Evolutionary conservation across 2,113 vertebrate genomes (phyloP), one percentile per base, ranked within the genome.

Genomic region (Istiophorus platypterus): DNA sequence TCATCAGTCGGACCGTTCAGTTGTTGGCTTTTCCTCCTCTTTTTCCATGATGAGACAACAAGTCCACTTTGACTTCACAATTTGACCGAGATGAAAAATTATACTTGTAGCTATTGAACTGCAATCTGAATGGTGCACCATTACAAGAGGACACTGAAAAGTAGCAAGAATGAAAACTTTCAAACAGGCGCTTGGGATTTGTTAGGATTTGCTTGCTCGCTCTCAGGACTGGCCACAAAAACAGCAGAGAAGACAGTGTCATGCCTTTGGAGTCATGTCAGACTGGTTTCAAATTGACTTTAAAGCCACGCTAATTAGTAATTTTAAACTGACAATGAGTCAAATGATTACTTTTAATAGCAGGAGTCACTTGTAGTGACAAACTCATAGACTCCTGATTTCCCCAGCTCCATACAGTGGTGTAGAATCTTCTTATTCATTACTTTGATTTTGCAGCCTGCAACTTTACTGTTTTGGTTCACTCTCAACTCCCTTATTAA

Each of bases 11-110:
- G 52, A 34, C 70, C 47, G 80, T 63, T 34, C 39, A 27, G 45
- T 65, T 73, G 29, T 26, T 73, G 66, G 78, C 52, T 80, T 66
- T 70, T 51, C n/a, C 8, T 27, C 34, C 22, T 11, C 18, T 58
- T 84, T 85, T 63, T 75, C 45, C 45, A 10, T 20, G 24, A 29
- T 3, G 52, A 80, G 39, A 74, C 71, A 76, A 37, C 65, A 71
- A 31, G 31, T 62, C 51, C 45, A 14, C 18, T 68, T 51, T 1
- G 2, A 61, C 49, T 45, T 14, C 1, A 24, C 18, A 73, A 12
- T 52, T 27, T 75, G 13, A 34, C 18, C 0, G 3, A 41, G 15
- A 9, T 66, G 37, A 63, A 63, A 59, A 78, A 17, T 22, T 37
- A 27, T 24, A 29, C 18, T 49, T 29, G 17, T 37, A 41, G 18